Conservation (phyloP, 2,888 invertebrate genomes). For the Linnaemya vulpina region DNA sequence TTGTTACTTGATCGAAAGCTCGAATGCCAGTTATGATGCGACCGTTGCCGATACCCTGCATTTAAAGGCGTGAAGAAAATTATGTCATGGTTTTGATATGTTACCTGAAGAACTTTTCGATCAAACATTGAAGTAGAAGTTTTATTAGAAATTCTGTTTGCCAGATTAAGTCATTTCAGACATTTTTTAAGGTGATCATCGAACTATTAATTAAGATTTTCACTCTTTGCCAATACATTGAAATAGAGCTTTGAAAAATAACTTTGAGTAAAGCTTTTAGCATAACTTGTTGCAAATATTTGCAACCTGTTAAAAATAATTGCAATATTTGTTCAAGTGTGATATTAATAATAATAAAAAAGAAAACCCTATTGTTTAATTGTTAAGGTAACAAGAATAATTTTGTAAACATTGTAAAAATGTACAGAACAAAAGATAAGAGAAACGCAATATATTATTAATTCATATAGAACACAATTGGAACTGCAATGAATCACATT, state of each 20-base stretch:
- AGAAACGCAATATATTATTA: conserved; percentile 30
- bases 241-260: too few species aligned
- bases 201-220: too few species aligned
- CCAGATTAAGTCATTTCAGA: too few species aligned
- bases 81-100: not conserved
- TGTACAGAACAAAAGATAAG: not conserved
- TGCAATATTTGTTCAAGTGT: too few species aligned
- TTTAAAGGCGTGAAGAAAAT: not conserved
- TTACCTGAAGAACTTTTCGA: not conserved
- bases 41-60: conserved; percentile 79
- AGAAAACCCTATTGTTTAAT: conserved; percentile 4
- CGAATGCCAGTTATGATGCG: conserved; percentile 80
- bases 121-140: conserved; percentile 38
- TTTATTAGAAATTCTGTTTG: too few species aligned
- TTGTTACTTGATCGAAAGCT: conserved; percentile 80
- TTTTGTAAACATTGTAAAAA: conserved; percentile 15
- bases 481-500: conserved; percentile 56
- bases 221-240: too few species aligned
- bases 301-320: too few species aligned
- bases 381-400: conserved; percentile 55
- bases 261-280: not conserved
- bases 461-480: conserved; percentile 5
- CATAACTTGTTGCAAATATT: too few species aligned
- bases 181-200: too few species aligned
- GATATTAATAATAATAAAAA: not conserved